Base-by-base conservation (phyloP, 2,888 invertebrate species). In the Liposcelis brunnea region DNA sequence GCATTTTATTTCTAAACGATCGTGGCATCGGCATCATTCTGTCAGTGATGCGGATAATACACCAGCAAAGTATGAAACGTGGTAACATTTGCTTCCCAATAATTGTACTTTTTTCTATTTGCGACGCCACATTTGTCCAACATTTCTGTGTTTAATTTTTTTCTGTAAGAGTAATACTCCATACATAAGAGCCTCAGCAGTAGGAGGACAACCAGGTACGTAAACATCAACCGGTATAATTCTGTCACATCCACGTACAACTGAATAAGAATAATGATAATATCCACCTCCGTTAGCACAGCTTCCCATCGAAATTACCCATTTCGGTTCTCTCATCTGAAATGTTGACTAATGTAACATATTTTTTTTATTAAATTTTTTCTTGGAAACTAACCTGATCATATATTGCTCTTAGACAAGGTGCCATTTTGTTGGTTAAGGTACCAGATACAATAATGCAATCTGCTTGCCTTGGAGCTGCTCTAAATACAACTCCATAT, bases 281-380 rank as follows among this genome's bases (percentile, higher is more conserved):
- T 98, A 98, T 44, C 97, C 98, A 51, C 98, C 98, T 48, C 98
- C 97, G 67, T 98, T 98, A 12, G 98, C 98, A 69, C 98, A 98
- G 59, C 94, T 94, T 32, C 98, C 98, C 98, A 98, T 98, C 0
- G 97, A 97, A 60, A 99, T 90, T 2, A 98, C 98, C 94, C 94
- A 98, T 60, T 87, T 72, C 1, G 94, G 95, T 55, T 93, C 89
- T 32, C 89, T 84, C 95, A 97, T 95, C 70, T 94, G 63, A n/a
- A n/a, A n/a, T n/a, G n/a, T n/a, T n/a, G n/a, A n/a, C n/a, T n/a
- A n/a, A n/a, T n/a, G n/a, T n/a, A n/a, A n/a, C n/a, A n/a, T n/a
- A n/a, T n/a, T n/a, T n/a, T n/a, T n/a, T n/a, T n/a, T n/a, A n/a
- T n/a, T n/a, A n/a, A n/a, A n/a, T n/a, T n/a, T n/a, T n/a, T n/a